Evolutionary conservation across 2,797 vertebrate species (phyloP), one percentile per base, ranked within the genome.

Genomic region (Caiman crocodilus): DNA sequence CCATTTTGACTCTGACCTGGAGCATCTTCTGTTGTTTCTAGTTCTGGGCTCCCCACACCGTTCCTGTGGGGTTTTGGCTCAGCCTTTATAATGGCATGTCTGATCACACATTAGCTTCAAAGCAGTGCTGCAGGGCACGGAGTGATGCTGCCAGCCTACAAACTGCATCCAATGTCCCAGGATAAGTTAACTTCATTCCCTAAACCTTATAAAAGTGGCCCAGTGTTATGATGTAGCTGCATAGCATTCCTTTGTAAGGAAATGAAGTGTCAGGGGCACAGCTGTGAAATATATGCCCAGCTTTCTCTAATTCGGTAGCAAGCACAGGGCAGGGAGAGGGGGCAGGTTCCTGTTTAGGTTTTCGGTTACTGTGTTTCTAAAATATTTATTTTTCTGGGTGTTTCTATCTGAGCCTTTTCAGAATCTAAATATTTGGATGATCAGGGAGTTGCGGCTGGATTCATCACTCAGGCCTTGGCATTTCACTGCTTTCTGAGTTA

Each of bases 381-480:
- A 97, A 96, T 95, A 96, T 97, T 97, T 96, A 93, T 95, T 97
- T 96, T 93, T 88, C 95, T 88, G 93, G 94, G 93, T 96, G 94
- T 96, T 97, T 96, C 95, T 91, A 79, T 85, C 93, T 76, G 4
- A 82, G 95, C 73, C 59, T 77, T 91, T 95, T 93, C 5, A n/a
- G 92, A 93, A 85, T 88, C 94, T 90, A 95, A 97, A 95, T 91
- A 95, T 96, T 95, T 96, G 94, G 94, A 90, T 1, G 85, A 61
- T 21, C 79, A 85, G 90, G 93, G 84, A 91, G 90, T 84, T 0
- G 17, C 13, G 88, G 96, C 84, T 1, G 0, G 84, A 82, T 64
- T 71, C 80, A 26, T 56, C 2, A 1, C 14, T 1, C 73, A 4
- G 21, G 91, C 76, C 3, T 15, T 8, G 58, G 80, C 23, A 2